phyloP scores from a whole-genome alignment of 2,797 vertebrate species.

The Orestias chungarensis region DNA sequence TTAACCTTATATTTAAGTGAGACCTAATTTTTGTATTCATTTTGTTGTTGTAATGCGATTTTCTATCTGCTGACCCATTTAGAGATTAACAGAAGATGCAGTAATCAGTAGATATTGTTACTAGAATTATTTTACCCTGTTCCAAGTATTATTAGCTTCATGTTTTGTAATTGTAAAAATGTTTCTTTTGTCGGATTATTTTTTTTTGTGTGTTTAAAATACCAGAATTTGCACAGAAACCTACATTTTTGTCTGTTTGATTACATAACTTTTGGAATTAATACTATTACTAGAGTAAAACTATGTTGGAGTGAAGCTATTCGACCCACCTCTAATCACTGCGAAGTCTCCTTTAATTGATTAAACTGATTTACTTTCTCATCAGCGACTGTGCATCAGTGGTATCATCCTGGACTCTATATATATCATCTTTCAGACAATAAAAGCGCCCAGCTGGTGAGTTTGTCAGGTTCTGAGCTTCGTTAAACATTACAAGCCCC shows the following conservation, averaged over 20 bases:
- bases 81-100: too few relatives aligned
- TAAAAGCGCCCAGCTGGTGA: neutral
- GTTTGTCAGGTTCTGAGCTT: neutral
- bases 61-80: too few relatives aligned
- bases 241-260: neutral
- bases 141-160: neutral
- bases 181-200: neutral
- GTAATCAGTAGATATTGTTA: too few relatives aligned
- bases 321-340: too few relatives aligned
- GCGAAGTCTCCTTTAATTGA: too few relatives aligned
- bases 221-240: neutral
- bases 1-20: too few relatives aligned
- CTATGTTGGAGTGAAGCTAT: neutral
- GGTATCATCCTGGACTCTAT: neutral
- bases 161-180: neutral
- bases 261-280: neutral
- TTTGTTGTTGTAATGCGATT: too few relatives aligned
- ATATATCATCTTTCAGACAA: neutral
- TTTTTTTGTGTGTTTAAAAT: neutral
- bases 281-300: neutral
- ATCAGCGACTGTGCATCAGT: too few relatives aligned
- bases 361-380: too few relatives aligned
- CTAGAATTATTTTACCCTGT: too few relatives aligned
- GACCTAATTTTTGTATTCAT: too few relatives aligned
- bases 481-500: neutral